Base-by-base conservation (phyloP, 2,797 vertebrate species). In the Percopsis omiscomaycus region DNA sequence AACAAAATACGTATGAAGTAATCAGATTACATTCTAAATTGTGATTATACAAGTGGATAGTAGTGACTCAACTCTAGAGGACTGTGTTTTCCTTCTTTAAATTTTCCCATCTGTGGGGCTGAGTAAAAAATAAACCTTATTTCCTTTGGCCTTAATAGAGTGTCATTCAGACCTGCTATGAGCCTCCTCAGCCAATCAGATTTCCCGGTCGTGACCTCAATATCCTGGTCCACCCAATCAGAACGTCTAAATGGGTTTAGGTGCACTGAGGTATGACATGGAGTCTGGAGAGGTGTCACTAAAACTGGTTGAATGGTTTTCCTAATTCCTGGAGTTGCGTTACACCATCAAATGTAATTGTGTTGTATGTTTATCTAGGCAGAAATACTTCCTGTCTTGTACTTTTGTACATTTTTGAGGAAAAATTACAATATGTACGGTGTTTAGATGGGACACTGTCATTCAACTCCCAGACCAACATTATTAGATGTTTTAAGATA, bases 161-260 rank as follows among this genome's bases (percentile, higher is more conserved):
- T 45, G 48, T 44, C 51, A 61, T 49, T 29, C 62, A 54, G 46
- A 44, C 53, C 51, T 61, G 64, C 78, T 84, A 71, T 67, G 68
- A 50, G 70, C 69, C 68, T 77, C 82, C 65, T 81, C 83, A 77
- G 75, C 82, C 83, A 84, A 86, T 89, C 83, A 85, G 66, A 86
- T 85, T 71, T 68, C 85, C 82, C 82, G 22, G 56, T 49, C 53
- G 66, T 88, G 85, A 89, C 89, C 89, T 81, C 88, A 88, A 90
- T 90, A 85, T 90, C 89, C 90, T 51, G 79, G 75, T 81, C 82
- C 82, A 81, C 55, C 89, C 87, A 63, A 91, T 89, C 87, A 90
- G 84, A 90, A 90, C 86, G 86, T 84, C 86, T 86, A 87, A 91
- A 90, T 86, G 82, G 77, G 73, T 68, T 64, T 57, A 63, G 77